These are phyloP conservation scores for Xerus inauris DNA, from an alignment of 2,113 vertebrate genomes.

Conservation along the genomic window DNA sequence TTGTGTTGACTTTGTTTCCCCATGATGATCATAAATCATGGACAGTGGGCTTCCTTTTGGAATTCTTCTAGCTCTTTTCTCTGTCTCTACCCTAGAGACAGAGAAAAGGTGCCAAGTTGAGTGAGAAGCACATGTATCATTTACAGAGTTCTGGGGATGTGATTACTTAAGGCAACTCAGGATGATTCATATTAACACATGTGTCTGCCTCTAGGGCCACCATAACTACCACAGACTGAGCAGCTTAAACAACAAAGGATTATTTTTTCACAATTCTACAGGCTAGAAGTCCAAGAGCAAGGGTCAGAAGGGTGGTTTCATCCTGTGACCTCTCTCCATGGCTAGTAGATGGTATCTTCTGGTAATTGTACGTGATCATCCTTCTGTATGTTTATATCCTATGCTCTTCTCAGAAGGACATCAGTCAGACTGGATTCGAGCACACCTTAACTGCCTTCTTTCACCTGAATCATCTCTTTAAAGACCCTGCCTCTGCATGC, in stretches of 20 bases:
- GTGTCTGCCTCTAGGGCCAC: background rate
- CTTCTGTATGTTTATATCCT: background rate
- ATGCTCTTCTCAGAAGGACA: background rate
- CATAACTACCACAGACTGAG: accelerated
- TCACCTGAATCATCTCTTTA: background rate
- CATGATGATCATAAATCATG: background rate
- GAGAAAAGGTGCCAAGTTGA: accelerated
- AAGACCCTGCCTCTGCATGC: background rate
- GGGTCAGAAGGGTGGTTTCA: background rate
- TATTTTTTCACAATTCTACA: background rate
- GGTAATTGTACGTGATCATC: background rate
- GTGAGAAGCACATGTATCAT: background rate
- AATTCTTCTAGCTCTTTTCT: background rate
- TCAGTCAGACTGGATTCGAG: background rate
- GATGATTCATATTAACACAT: accelerated
- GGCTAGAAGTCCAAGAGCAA: background rate
- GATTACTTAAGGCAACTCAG: background rate
- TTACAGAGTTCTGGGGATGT: background rate
- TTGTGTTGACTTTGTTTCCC: background rate
- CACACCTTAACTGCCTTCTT: background rate
- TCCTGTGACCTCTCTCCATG: background rate
- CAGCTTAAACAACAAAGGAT: background rate
- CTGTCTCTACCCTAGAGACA: too few species aligned
- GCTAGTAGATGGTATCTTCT: background rate
- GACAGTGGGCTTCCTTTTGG: background rate